Evolutionary conservation across 2,113 vertebrate species (phyloP), one percentile per base, ranked within the genome.

Genomic region (Romanogobio albipinnatus): DNA sequence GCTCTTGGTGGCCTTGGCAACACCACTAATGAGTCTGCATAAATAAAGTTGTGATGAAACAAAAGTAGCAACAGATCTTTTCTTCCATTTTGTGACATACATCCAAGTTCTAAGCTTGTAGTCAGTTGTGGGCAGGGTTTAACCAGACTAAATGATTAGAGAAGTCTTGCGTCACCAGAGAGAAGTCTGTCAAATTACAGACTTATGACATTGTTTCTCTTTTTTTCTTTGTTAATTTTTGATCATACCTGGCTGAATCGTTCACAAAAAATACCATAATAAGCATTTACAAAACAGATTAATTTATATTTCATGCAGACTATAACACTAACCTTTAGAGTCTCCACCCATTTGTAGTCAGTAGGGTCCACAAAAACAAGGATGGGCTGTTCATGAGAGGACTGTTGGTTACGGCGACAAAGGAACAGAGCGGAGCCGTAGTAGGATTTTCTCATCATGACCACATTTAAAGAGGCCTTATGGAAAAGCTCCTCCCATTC

Each of bases 351-450:
- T 22, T 86, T 92, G 91, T 93, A 99, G 90, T 95, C 82, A 0
- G 90, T 86, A n/a, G 93, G 86, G 66, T 98, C 96, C 75, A 99
- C 82, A 0, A 96, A 90, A 26, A 99, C 87, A 88, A 96, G 94
- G 70, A 95, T 0, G 0, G 97, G 96, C 59, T 77, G 91, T 87
- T 93, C 92, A 7, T 6, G 49, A 0, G 88, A 86, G 74, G 81
- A 24, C 8, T 26, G 91, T 59, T 58, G 56, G 36, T 0, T 9
- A 5, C 90, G 88, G 39, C 95, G 96, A 91, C 96, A 97, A 24
- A 99, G 90, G 89, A 99, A 97, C 62, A 99, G 93, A 7, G 85
- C 94, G 0, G 97, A 96, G 78, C 96, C 98, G 1, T 96, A 99
- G 88, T 96, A 97, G 0, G 98, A 99, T 74, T 89, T 96, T 90